Conservation (phyloP, 1,140 invertebrate genomes). For the Pararge aegeria region DNA sequence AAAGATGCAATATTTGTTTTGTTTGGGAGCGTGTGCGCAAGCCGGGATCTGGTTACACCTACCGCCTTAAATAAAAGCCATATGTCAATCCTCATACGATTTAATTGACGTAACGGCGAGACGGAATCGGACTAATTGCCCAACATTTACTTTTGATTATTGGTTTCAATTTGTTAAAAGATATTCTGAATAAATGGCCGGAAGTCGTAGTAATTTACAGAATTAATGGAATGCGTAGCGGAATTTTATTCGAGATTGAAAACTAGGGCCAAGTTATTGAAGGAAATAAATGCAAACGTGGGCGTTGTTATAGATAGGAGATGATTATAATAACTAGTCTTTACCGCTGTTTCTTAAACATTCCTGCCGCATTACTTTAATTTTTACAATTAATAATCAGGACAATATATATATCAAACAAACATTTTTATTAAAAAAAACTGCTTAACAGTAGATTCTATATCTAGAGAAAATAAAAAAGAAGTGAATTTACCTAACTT, state of each 20-base stretch:
- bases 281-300: background rate
- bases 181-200: constrained; percentile 27
- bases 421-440: too few species aligned
- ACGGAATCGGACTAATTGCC: constrained; percentile 46
- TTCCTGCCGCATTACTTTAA: background rate
- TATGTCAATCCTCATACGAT: constrained; percentile 57
- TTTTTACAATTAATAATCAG: background rate
- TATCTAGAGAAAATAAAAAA: background rate
- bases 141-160: constrained; percentile 29
- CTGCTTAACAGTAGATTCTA: too few species aligned
- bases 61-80: constrained; percentile 47
- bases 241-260: background rate
- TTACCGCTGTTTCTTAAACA: background rate
- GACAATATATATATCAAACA: too few species aligned
- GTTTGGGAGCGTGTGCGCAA: constrained; percentile 45
- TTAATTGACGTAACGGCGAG: constrained; percentile 53
- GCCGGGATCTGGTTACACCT: constrained; percentile 28
- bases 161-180: constrained; percentile 42
- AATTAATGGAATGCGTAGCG: constrained; percentile 3
- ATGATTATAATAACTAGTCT: background rate
- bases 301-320: background rate
- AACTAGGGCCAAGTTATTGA: background rate
- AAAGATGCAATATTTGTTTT: constrained; percentile 54
- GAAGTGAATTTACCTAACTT: background rate
- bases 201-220: constrained; percentile 19